Evolutionary conservation across 1,140 invertebrate species (phyloP), one percentile per base, ranked within the genome.

Genomic region (Pteromalus puparum): DNA sequence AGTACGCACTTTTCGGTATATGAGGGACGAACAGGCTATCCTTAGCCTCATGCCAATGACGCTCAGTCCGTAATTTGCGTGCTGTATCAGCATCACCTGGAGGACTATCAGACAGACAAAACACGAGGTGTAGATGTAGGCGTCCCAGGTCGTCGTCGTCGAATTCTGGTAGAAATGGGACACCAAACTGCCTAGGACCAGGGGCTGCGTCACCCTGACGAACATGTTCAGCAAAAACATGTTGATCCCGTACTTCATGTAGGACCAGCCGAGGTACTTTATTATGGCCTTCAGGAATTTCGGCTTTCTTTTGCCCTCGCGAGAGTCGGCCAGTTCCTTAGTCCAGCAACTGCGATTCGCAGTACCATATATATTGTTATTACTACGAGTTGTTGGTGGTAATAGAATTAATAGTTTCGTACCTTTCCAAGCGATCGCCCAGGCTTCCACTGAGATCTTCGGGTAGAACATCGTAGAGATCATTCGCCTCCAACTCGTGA

Each of bases 11-110:
- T 74, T 74, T 21, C 38, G 5, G 21, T 74, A 74, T 21, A 74
- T 74, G 18, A 74, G 30, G 0, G 73, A 74, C 13, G 73, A 74
- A 24, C 30, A 46, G 34, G 73, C 73, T 9, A 46, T 46, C 18
- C 38, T 34, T 1, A 74, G 24, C 21, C 73, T 74, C 73, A 74
- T 74, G 38, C 73, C 73, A 46, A 74, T 24, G 18, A 74, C 34
- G 30, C 38, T 74, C 18, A 74, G n/a, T 2, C 73, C 73, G n/a
- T 21, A 74, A 74, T 74, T 74, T 1, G 73, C 28, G 7, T 74
- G 73, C 18, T 74, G 73, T n/a, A 26, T 38, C n/a, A 74, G 24
- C 10, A 74, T 21, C 13, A 46, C 24, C 34, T 74, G 73, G 1
- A 74, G 15, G 18, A 74, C 34, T 21, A 74, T 7, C 15, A 74